Evolutionary conservation across 2,888 invertebrate genomes (phyloP), one percentile per base, ranked within the genome.

Genomic region (Acanthacorydalis orientalis): DNA sequence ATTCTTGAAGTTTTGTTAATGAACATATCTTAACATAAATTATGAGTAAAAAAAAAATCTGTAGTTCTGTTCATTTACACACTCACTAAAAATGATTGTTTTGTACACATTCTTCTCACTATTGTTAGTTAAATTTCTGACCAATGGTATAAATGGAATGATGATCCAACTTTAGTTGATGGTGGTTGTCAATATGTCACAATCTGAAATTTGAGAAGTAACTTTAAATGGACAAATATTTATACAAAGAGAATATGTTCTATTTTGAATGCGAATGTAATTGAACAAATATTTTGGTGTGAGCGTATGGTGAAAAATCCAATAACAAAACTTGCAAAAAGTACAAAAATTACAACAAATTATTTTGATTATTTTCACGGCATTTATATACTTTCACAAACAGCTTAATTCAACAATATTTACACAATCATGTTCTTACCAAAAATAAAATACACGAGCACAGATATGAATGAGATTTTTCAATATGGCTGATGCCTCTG

Each of bases 401-500:
- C n/a, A n/a, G n/a, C n/a, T n/a, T n/a, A n/a, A n/a, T n/a, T n/a
- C 3, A 23, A 4, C 2, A 23, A 23, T 23, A 35, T 37, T 12
- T 12, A 37, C 37, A 37, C 37, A 14, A 12, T 15, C 14, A 40
- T 41, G 15, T 47, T 33, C 51, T 51, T 49, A 51, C 51, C 51
- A 49, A 50, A 43, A 34, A 48, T 16, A 34, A 34, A 34, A 31
- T 12, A 39, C 46, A 46, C 46, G 32, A 38, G 39, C 32, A 40
- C 39, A 46, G 31, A 47, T 15, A 23, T 16, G 31, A 38, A 50
- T 50, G 48, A 44, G 44, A 60, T 60, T 58, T 60, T 61, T 60
- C 67, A 86, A 72, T 87, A 87, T 66, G 87, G 87, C 73, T 86
- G 85, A 74, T 86, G 86, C 78, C 87, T 81, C 70, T 84, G 85